Percentiles rank a stretch among this genome's conserved stretches.
Conservation (phyloP, 2,797 vertebrate species). For the Neopelma chrysocephalum region DNA sequence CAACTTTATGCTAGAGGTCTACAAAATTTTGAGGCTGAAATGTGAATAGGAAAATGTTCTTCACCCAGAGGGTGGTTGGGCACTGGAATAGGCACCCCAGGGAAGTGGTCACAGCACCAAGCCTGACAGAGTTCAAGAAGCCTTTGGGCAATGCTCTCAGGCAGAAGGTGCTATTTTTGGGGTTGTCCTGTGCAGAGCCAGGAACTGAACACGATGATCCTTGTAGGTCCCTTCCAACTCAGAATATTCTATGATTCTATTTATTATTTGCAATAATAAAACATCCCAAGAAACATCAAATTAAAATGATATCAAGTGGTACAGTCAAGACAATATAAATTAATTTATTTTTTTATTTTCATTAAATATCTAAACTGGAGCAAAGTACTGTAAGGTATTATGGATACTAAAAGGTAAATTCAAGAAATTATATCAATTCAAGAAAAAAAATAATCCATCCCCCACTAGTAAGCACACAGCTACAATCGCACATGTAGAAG, state of each 20-base stretch:
- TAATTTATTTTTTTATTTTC: not conserved
- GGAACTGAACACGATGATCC: rapidly evolving
- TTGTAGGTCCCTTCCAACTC: not conserved
- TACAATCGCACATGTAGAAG: not conserved
- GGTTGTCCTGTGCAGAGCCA: not conserved
- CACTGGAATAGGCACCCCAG: not conserved
- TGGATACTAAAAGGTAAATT: not conserved
- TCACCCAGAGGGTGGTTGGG: not conserved
- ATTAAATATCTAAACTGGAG: not conserved
- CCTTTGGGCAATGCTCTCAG: not conserved
- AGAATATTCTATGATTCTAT: not conserved
- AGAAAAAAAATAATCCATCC: not conserved
- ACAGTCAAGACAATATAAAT: not conserved
- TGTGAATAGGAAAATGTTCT: not conserved
- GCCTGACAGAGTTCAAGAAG: not conserved
- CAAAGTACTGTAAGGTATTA: not conserved
- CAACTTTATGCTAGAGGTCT: not conserved
- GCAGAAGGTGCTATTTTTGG: not conserved
- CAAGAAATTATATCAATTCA: not conserved
- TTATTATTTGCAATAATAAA: not conserved
- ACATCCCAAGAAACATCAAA: not conserved
- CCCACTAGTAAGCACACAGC: not conserved
- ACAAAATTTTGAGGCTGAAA: not conserved
- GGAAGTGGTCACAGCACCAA: not conserved
- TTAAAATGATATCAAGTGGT: not conserved